These are phyloP conservation scores for Lycaon pictus DNA, from an alignment of 2,113 vertebrate genomes.

Conservation along the genomic window DNA sequence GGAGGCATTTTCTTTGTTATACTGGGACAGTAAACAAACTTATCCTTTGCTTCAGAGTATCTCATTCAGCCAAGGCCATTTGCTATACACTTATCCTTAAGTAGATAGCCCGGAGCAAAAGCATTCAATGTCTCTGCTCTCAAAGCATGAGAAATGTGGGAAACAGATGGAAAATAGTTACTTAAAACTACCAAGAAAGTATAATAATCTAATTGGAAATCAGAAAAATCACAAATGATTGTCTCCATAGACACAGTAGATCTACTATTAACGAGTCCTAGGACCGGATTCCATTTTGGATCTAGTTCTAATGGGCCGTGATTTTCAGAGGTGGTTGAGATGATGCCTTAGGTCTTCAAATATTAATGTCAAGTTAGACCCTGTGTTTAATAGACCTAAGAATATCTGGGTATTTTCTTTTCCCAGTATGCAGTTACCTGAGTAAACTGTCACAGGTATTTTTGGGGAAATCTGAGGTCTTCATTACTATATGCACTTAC, in stretches of 20 bases:
- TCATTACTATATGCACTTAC: neutral
- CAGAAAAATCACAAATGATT: neutral
- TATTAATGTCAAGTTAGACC: neutral
- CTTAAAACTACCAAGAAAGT: neutral
- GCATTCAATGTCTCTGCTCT: neutral
- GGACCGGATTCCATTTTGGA: neutral
- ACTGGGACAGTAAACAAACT: neutral
- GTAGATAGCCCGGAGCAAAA: neutral
- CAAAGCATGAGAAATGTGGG: neutral
- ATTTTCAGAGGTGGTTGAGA: neutral
- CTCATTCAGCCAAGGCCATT: neutral
- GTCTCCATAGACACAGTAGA: neutral
- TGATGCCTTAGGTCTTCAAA: neutral
- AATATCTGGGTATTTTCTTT: neutral
- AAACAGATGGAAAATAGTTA: neutral
- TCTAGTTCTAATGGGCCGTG: neutral
- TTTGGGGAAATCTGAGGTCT: neutral
- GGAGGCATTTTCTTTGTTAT: neutral
- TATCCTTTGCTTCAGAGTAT: neutral
- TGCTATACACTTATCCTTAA: neutral
- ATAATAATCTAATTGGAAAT: neutral
- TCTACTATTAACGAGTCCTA: neutral
- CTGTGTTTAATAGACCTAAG: neutral
- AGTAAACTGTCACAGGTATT: neutral
- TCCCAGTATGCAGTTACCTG: neutral